Evolutionary conservation across 2,888 invertebrate genomes (phyloP), one percentile per base, ranked within the genome.

Genomic region (Sisyra nigra): DNA sequence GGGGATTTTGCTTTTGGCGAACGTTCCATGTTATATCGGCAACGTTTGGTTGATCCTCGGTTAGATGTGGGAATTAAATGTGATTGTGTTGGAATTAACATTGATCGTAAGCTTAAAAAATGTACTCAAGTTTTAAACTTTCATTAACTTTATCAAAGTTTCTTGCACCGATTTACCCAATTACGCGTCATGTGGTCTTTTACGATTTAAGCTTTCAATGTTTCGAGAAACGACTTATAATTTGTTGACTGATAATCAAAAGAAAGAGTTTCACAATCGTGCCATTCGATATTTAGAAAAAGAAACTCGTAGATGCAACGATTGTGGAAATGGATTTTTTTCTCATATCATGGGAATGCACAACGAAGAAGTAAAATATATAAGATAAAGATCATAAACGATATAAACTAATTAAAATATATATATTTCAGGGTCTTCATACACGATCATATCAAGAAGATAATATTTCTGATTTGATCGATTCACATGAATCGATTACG

Each of bases 151-250:
- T 11, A 36, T 36, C 14, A 18, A 49, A 74, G 74, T 64, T 1
- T 54, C 57, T 40, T 66, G 70, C 46, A 48, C 53, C 30, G 69
- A 73, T 52, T 55, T 77, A 9, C 76, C 76, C 1, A 60, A 60
- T 49, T 76, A 76, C 48, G 76, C 77, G 0, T 71, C 69, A 19
- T 78, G 78, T 49, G 72, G 73, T 3, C 69, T 70, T 50, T 66
- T 78, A 59, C 66, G 71, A 41, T 78, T 77, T 51, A 65, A 67
- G 36, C 66, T 71, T 47, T 55, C 67, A 0, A 54, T 68, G 44
- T 76, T 77, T 53, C 63, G 71, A 17, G 68, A 70, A 13, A 73
- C 71, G 0, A 74, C 74, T 3, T 77, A 77, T 50, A 70, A 74
- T 46, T 57, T 76, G 38, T 56, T 78, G 33, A 76, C 76, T 0